A percentile compares a stretch with the other conserved stretches of the same genome.
These are phyloP conservation scores for Siphamia tubifer DNA, from an alignment of 2,113 vertebrate species.

Conservation along the genomic window DNA sequence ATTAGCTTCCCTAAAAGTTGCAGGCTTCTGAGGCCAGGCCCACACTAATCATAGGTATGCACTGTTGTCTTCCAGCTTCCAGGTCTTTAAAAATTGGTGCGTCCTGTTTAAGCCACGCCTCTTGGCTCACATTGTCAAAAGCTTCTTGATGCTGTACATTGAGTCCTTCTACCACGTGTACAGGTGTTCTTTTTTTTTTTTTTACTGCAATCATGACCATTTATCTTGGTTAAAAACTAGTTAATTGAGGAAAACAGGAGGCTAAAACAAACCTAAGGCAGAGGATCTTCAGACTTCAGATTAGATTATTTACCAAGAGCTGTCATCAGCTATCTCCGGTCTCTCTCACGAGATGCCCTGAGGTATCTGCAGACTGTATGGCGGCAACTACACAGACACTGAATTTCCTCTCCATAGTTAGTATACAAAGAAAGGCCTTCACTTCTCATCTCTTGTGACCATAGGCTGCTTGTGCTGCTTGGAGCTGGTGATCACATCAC, in stretches of 20 bases:
- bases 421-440: constrained; percentile 43
- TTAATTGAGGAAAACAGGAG: neutral
- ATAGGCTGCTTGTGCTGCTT: constrained; percentile 9
- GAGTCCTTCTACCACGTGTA: neutral
- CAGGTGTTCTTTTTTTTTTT: neutral
- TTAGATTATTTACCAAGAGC: constrained; percentile 24
- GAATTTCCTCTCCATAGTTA: constrained; percentile 15
- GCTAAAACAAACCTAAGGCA: neutral
- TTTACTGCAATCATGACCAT: no score
- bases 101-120: constrained; percentile 58
- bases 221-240: neutral
- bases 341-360: constrained; percentile 1
- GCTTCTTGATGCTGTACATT: neutral
- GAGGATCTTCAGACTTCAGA: constrained; percentile 16
- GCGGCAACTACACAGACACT: constrained; percentile 17
- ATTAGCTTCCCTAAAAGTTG: constrained; percentile 76
- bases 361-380: constrained; percentile 31
- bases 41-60: constrained; percentile 75
- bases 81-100: constrained; percentile 70
- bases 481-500: constrained; percentile 49
- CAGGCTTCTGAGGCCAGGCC: constrained; percentile 66
- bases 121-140: constrained; percentile 14
- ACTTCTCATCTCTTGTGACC: constrained; percentile 42
- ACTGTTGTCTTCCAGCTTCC: constrained; percentile 70
- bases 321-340: constrained; percentile 12